These are phyloP conservation scores for Antheraea pernyi DNA, from an alignment of 1,140 invertebrate genomes.

Conservation along the genomic window DNA sequence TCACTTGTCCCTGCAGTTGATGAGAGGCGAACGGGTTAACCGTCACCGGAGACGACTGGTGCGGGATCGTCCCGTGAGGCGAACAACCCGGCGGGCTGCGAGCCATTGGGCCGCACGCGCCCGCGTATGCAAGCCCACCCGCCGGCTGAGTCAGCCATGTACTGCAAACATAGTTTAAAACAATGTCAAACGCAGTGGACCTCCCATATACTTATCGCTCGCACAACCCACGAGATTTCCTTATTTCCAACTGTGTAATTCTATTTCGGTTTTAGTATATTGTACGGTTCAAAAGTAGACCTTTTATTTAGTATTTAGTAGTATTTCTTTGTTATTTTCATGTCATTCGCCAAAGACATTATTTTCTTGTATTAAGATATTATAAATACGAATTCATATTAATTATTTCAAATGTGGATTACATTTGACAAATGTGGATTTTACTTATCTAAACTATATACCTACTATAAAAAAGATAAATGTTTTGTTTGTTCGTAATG, in stretches of 20 bases:
- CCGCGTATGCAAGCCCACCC: slow-evolving; percentile 46
- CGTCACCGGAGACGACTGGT: slow-evolving; percentile 53
- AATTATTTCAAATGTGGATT: no score
- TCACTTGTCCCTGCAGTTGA: slow-evolving; percentile 66
- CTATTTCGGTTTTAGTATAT: background rate
- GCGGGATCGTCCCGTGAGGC: slow-evolving; percentile 50
- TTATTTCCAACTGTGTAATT: background rate
- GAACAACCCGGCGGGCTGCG: slow-evolving; percentile 59
- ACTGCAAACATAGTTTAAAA: slow-evolving; percentile 36
- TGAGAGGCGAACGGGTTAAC: slow-evolving; percentile 60
- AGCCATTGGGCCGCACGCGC: slow-evolving; percentile 48
- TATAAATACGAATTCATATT: background rate
- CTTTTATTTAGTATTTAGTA: background rate
- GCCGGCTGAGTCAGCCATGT: slow-evolving; percentile 57
- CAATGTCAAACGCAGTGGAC: slow-evolving; percentile 1
- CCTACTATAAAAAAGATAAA: no score
- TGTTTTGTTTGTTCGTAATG: no score
- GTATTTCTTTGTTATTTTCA: background rate
- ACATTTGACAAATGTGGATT: no score
- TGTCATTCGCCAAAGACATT: background rate
- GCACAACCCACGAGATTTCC: background rate
- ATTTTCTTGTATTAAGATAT: background rate
- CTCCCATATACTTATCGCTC: slow-evolving; percentile 6
- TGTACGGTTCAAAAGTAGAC: background rate
- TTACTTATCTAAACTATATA: no score